These are phyloP conservation scores for Caenorhabditis remanei DNA, from an alignment of 1,140 invertebrate species.

Conservation along the genomic window DNA sequence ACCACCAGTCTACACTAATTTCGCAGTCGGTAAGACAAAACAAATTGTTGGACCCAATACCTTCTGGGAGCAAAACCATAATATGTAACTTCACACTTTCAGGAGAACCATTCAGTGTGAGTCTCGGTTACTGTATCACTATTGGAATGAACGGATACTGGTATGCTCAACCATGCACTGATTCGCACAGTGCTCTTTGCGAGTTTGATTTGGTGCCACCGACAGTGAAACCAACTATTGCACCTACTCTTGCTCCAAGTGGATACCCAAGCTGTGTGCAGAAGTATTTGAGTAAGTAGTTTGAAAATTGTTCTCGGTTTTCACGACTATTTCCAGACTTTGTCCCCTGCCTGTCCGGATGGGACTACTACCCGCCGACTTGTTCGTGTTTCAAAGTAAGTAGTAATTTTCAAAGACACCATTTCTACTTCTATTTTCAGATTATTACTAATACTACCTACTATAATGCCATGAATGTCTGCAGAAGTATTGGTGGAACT, in stretches of 20 bases:
- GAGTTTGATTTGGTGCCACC: slow-evolving; percentile 9
- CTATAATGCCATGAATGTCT: slow-evolving; percentile 23
- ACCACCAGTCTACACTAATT: slow-evolving; percentile 42
- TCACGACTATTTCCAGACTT: background rate
- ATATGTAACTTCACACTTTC: background rate
- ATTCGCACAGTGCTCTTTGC: slow-evolving; percentile 42
- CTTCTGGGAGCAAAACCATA: background rate
- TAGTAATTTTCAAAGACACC: background rate
- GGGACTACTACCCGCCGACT: slow-evolving; percentile 38
- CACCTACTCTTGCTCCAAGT: background rate
- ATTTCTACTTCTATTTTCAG: background rate
- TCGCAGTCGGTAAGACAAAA: background rate
- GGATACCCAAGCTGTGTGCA: slow-evolving; percentile 13
- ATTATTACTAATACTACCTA: slow-evolving; percentile 37
- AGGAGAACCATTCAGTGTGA: slow-evolving; percentile 46
- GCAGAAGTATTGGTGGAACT: slow-evolving; percentile 38
- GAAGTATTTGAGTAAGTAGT: slow-evolving; percentile 39
- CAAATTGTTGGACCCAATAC: background rate
- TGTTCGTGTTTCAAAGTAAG: slow-evolving; percentile 20
- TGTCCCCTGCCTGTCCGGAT: slow-evolving; percentile 28
- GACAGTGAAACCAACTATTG: background rate
- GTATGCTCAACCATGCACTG: slow-evolving; percentile 26
- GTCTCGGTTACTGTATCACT: slow-evolving; percentile 21
- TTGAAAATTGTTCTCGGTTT: background rate
- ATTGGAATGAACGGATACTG: slow-evolving; percentile 49